phyloP scores from a whole-genome alignment of 2,113 vertebrate genomes.

The Peromyscus polionotus region DNA sequence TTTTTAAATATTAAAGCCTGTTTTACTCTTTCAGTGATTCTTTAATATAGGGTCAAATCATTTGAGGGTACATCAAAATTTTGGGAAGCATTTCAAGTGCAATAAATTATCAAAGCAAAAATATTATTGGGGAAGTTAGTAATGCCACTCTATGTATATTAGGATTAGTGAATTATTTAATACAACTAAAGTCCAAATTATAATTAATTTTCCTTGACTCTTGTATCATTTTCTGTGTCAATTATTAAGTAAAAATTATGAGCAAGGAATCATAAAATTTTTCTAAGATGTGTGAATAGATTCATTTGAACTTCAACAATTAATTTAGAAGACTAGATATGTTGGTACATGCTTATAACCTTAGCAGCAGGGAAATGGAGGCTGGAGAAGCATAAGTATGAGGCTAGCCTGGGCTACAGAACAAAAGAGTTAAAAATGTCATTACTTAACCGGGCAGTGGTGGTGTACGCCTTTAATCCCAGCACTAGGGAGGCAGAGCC shows the following conservation, averaged over 20 bases:
- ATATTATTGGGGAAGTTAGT: not conserved
- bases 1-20: not conserved
- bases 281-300: slow-evolving; percentile 54
- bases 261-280: not conserved
- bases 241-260: slow-evolving; percentile 26
- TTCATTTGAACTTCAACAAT: slow-evolving; percentile 71
- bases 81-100: not conserved
- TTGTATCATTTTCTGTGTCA: not conserved
- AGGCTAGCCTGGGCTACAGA: not conserved
- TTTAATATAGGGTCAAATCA: not conserved
- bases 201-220: not conserved
- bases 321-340: slow-evolving; percentile 79
- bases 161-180: not conserved
- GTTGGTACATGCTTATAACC: not conserved
- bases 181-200: not conserved
- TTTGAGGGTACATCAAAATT: not conserved
- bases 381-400: not conserved
- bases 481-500: no score
- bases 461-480: no score
- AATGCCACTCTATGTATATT: not conserved
- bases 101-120: not conserved
- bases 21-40: not conserved
- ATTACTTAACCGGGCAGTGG: not conserved
- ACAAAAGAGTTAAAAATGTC: slow-evolving; percentile 9
- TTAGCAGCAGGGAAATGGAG: not conserved